Percentiles rank a stretch among this genome's conserved stretches.
These are phyloP conservation scores for Myotis vivesi DNA, from an alignment of 2,797 vertebrate species.

Conservation along the genomic window DNA sequence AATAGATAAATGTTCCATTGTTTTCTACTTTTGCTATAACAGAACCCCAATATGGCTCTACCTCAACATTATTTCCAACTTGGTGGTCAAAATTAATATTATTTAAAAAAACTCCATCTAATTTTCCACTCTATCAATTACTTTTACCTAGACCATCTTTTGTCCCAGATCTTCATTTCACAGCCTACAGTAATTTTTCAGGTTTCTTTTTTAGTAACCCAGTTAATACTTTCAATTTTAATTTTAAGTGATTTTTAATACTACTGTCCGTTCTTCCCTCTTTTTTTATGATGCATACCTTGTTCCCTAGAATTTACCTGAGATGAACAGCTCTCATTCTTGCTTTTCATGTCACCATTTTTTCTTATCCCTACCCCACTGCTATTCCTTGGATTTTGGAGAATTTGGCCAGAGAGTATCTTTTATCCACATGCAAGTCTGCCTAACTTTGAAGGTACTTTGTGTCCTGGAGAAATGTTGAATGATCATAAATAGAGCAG, in stretches of 20 bases:
- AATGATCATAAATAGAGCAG: background rate
- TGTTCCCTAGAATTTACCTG: background rate
- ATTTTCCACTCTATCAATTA: background rate
- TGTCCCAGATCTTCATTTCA: conserved; percentile 23
- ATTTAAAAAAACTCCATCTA: background rate
- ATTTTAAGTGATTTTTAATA: conserved; percentile 22
- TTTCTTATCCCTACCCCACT: background rate
- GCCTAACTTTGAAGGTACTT: background rate
- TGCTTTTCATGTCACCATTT: background rate
- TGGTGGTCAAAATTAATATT: background rate
- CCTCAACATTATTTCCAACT: background rate
- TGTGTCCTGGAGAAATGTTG: background rate
- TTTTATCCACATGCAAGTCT: background rate
- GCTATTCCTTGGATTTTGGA: background rate
- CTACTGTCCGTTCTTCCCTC: background rate
- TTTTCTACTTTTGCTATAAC: background rate
- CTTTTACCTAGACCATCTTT: background rate
- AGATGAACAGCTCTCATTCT: background rate
- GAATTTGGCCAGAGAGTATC: background rate
- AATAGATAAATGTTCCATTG: background rate
- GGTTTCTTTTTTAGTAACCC: conserved; percentile 46
- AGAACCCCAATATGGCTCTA: background rate
- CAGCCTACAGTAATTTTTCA: background rate
- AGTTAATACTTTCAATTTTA: conserved; percentile 48
- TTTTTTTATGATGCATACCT: background rate